Conservation (phyloP, 1,140 invertebrate species). For the Caenorhabditis latens region DNA sequence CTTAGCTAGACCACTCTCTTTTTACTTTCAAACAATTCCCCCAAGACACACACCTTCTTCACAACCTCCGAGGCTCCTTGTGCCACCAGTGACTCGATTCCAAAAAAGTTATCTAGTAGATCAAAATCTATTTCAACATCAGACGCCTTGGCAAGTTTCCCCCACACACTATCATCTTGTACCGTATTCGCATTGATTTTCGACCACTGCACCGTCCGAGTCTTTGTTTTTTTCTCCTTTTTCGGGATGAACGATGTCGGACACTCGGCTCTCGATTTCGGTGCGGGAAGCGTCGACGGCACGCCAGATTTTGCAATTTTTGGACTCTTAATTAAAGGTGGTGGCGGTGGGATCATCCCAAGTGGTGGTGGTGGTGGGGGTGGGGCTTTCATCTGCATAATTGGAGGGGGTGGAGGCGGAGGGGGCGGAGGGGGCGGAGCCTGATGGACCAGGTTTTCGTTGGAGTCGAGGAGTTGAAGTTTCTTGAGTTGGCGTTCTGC, state of each 20-base stretch:
- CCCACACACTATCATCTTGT: slow-evolving; percentile 28
- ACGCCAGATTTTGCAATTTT: neutral
- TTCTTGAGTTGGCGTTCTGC: slow-evolving; percentile 29
- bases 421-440: slow-evolving; percentile 8
- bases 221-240: slow-evolving; percentile 49
- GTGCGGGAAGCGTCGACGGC: neutral
- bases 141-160: slow-evolving; percentile 9
- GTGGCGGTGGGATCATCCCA: neutral
- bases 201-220: slow-evolving; percentile 40
- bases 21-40: neutral
- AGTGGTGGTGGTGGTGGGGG: slow-evolving; percentile 6
- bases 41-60: neutral
- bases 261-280: slow-evolving; percentile 8
- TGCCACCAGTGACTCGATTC: neutral
- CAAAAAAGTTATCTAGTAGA: slow-evolving; percentile 36
- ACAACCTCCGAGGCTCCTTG: neutral
- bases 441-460: slow-evolving; percentile 17
- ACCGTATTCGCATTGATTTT: slow-evolving; percentile 45
- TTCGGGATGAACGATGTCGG: slow-evolving; percentile 19
- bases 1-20: no score
- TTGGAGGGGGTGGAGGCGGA: neutral
- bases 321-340: neutral
- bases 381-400: slow-evolving; percentile 22
- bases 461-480: slow-evolving; percentile 2
- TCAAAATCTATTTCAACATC: slow-evolving; percentile 34